A percentile compares a stretch with the other conserved stretches of the same genome.
Evolutionary conservation across 2,888 invertebrate species (phyloP).

Genomic region (Globia sparganii): DNA sequence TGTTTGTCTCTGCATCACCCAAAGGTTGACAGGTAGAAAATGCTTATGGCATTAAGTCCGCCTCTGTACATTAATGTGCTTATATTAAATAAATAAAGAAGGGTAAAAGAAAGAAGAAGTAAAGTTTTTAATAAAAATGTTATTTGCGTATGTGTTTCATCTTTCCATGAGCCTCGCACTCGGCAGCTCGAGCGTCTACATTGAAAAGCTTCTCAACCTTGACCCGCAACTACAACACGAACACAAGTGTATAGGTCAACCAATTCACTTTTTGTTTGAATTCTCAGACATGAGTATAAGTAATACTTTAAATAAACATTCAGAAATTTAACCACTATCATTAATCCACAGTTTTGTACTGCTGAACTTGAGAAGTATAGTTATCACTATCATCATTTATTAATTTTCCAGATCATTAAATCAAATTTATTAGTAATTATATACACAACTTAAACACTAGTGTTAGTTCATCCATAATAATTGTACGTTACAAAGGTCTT

Average conservation of each 20-base stretch:
- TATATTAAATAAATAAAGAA: background rate
- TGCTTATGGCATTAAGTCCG: no score
- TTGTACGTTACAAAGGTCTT: no score
- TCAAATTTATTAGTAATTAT: no score
- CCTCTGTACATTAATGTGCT: no score
- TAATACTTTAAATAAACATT: background rate
- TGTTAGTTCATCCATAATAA: no score
- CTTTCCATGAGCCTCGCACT: background rate
- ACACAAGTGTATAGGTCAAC: slow-evolving; percentile 24
- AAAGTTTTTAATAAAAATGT: background rate
- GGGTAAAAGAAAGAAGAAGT: background rate
- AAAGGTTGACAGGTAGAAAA: no score
- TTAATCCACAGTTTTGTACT: background rate
- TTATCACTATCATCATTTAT: no score
- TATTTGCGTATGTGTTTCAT: slow-evolving; percentile 4
- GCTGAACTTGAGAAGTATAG: background rate
- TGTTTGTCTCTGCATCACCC: no score
- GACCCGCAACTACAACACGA: slow-evolving; percentile 24
- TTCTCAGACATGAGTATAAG: slow-evolving; percentile 10
- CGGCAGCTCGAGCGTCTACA: slow-evolving; percentile 12
- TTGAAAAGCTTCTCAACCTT: slow-evolving; percentile 44
- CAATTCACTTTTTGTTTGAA: slow-evolving; percentile 37
- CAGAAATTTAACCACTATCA: background rate
- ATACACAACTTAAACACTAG: no score
- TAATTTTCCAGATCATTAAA: no score